Percentiles rank a stretch among this genome's conserved stretches.
phyloP scores from a whole-genome alignment of 2,888 invertebrate genomes.

The Brachyptera risi region DNA sequence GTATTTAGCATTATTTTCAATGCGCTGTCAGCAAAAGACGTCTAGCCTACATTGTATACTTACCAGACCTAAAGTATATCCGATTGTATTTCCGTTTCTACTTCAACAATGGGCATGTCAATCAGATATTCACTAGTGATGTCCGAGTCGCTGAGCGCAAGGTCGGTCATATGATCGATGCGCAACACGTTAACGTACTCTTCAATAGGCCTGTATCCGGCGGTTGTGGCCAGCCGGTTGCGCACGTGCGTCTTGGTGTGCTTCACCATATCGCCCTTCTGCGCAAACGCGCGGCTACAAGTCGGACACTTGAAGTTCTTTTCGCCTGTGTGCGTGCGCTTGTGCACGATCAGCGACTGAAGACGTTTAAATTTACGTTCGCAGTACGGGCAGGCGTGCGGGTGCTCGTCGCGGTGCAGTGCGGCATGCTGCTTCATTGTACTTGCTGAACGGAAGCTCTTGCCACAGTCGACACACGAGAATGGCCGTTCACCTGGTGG shows the following conservation, averaged over 20 bases:
- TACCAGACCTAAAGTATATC: not conserved
- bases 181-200: not conserved
- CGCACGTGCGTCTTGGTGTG: constrained; percentile 30
- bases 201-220: too few relatives aligned
- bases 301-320: constrained; percentile 28
- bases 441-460: constrained; percentile 29
- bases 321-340: constrained; percentile 31
- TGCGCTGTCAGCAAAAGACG: too few relatives aligned
- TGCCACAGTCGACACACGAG: constrained; percentile 27
- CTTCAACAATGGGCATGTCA: constrained; percentile 7
- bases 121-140: not conserved
- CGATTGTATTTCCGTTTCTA: not conserved
- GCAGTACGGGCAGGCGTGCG: constrained; percentile 31
- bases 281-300: constrained; percentile 32
- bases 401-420: constrained; percentile 31
- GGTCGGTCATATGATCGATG: not conserved
- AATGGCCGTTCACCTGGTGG: not conserved
- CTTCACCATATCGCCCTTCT: constrained; percentile 32
- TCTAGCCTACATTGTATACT: too few relatives aligned
- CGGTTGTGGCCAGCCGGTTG: not conserved
- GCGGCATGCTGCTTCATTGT: constrained; percentile 31
- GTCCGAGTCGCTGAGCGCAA: not conserved
- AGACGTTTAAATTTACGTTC: constrained; percentile 30
- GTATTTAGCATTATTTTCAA: too few relatives aligned
- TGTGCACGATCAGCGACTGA: constrained; percentile 31